Evolutionary conservation across 1,140 invertebrate genomes (phyloP).

Genomic region (Rhagoletis pomonella): DNA sequence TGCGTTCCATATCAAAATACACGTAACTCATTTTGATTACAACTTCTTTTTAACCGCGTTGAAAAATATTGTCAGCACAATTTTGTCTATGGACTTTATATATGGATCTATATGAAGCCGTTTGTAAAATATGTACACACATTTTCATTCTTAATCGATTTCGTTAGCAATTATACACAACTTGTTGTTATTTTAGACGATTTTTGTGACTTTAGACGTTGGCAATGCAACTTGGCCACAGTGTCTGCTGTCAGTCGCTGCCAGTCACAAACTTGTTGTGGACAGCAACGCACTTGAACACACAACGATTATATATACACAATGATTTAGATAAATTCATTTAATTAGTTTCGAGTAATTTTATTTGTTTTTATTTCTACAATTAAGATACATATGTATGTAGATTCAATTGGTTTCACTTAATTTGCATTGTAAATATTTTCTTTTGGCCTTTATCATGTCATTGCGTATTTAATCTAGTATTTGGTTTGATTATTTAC

Average conservation of each 20-base stretch:
- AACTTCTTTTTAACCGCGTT: no score
- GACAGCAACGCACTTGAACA: background rate
- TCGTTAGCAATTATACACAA: no score
- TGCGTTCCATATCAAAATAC: no score
- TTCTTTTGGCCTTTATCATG: background rate
- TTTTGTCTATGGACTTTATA: no score
- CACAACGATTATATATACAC: background rate
- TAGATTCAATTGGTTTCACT: background rate
- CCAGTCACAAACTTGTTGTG: background rate
- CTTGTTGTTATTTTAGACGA: no score
- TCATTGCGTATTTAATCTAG: background rate
- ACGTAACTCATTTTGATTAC: no score
- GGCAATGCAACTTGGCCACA: background rate
- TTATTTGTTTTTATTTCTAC: background rate
- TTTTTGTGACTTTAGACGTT: background rate
- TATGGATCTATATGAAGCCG: no score
- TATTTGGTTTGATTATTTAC: background rate
- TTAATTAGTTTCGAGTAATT: background rate
- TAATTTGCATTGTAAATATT: background rate
- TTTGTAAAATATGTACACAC: no score
- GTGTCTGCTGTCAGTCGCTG: background rate
- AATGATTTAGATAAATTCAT: background rate
- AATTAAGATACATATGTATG: background rate
- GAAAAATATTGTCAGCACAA: no score
- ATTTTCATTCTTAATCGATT: no score